Conservation (phyloP, 37 sponge, comb jelly and placozoan genomes). For the Mnemiopsis leidyi region DNA sequence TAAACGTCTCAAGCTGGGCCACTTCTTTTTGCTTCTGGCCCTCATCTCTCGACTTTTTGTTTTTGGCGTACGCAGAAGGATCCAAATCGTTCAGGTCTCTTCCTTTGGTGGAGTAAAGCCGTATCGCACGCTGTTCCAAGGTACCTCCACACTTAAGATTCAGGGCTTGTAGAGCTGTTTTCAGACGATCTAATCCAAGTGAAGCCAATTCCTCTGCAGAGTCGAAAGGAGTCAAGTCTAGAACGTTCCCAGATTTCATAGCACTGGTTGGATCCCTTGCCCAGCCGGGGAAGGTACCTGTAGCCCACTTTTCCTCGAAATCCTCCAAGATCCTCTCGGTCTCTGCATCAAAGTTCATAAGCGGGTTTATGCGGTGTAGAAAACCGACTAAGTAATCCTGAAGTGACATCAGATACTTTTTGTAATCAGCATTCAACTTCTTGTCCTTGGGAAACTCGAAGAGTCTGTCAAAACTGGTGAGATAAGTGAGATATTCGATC, state of each 20-base stretch:
- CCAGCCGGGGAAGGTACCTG: slow-evolving; percentile 93
- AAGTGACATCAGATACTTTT: slow-evolving; percentile 75
- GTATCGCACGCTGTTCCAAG: slow-evolving; percentile 83
- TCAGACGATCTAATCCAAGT: slow-evolving; percentile 93
- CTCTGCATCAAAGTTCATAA: slow-evolving; percentile 73
- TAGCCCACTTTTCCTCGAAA: slow-evolving; percentile 84
- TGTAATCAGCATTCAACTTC: slow-evolving; percentile 79
- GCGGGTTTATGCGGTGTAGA: slow-evolving; percentile 73
- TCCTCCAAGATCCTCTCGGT: slow-evolving; percentile 66
- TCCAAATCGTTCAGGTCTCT: slow-evolving; percentile 69
- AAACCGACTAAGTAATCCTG: slow-evolving; percentile 80
- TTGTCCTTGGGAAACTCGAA: slow-evolving; percentile 89
- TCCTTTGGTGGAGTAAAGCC: slow-evolving; percentile 87
- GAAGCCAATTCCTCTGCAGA: slow-evolving; percentile 92
- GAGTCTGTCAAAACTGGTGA: slow-evolving; percentile 83
- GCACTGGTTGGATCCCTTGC: slow-evolving; percentile 93
- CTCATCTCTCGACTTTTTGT: slow-evolving; percentile 70
- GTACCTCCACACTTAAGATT: slow-evolving; percentile 98
- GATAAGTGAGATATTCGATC: slow-evolving; percentile 87
- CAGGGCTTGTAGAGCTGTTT: slow-evolving; percentile 89
- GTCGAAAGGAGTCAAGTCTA: slow-evolving; percentile 92
- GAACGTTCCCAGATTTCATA: slow-evolving; percentile 85
- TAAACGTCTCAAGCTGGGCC: slow-evolving; percentile 81
- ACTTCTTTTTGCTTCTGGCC: slow-evolving; percentile 74
- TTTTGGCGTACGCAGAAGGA: slow-evolving; percentile 80